Percentiles rank a stretch among this genome's conserved stretches.
These are phyloP conservation scores for Gallinago stenura DNA, from an alignment of 2,797 vertebrate species.

Conservation along the genomic window DNA sequence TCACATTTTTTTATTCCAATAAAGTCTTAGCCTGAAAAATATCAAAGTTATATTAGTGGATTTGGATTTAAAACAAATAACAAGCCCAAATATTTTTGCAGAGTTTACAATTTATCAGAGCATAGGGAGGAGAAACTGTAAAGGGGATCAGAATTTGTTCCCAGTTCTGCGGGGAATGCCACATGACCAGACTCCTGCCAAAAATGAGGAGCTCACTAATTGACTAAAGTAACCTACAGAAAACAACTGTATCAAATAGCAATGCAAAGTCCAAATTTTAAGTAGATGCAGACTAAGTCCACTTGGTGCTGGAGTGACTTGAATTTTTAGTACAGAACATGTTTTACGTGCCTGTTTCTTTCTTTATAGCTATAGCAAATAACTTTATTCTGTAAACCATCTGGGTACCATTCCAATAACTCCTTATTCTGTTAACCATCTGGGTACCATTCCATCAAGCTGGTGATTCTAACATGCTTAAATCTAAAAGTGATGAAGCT, in stretches of 20 bases:
- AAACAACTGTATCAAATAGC: conserved; percentile 52
- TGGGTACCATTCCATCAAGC: not conserved
- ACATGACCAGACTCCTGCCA: conserved; percentile 28
- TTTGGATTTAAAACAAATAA: conserved; percentile 29
- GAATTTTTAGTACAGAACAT: not conserved
- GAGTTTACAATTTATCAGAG: conserved; percentile 22
- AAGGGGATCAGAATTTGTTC: conserved; percentile 5
- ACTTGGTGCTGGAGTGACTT: conserved; percentile 18
- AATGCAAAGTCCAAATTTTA: conserved; percentile 41
- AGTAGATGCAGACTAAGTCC: conserved; percentile 38
- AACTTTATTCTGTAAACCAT: not conserved
- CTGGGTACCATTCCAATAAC: not conserved
- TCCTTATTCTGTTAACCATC: conserved; percentile 1
- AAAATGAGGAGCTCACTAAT: not conserved
- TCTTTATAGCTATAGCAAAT: not conserved
- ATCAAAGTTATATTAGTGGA: not conserved
- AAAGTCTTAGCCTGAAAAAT: not conserved
- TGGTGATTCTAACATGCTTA: not conserved
- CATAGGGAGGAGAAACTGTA: not conserved
- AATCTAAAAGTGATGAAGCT: not conserved
- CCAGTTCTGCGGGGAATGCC: not conserved
- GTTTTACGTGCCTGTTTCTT: conserved; percentile 21
- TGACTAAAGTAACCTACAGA: conserved; percentile 41
- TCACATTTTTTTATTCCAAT: not conserved
- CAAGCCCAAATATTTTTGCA: conserved; percentile 16